These are phyloP conservation scores for Liolophura sinensis DNA, from an alignment of 1,140 invertebrate species.

Conservation along the genomic window DNA sequence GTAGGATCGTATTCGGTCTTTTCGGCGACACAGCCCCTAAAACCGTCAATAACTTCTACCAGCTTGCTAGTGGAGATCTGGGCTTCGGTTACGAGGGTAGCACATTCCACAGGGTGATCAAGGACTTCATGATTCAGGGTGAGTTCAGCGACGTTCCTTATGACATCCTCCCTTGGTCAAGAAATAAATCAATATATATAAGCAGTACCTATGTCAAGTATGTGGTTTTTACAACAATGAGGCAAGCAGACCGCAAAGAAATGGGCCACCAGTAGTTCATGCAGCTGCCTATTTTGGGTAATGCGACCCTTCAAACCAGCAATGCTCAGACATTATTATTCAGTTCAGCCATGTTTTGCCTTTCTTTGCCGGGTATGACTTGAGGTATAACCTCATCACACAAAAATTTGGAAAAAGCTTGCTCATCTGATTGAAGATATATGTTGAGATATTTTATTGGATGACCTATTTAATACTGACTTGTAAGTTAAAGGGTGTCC, in stretches of 20 bases:
- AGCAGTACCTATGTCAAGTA: background rate
- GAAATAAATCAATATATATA: background rate
- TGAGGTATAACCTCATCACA: too few relatives aligned
- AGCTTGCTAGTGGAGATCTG: constrained; percentile 26
- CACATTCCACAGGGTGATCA: constrained; percentile 54
- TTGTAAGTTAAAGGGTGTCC: too few relatives aligned
- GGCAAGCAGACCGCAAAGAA: background rate
- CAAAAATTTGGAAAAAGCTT: too few relatives aligned
- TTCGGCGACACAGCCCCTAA: constrained; percentile 50
- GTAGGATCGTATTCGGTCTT: constrained; percentile 49
- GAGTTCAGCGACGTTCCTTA: constrained; percentile 1
- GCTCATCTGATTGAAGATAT: too few relatives aligned
- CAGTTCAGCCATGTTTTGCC: too few relatives aligned
- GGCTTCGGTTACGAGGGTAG: constrained; percentile 49
- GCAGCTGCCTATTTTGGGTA: too few relatives aligned
- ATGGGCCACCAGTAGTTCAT: too few relatives aligned
- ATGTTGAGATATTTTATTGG: too few relatives aligned
- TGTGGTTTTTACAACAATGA: background rate
- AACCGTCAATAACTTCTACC: constrained; percentile 49
- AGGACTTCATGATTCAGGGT: constrained; percentile 58
- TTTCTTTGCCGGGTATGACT: too few relatives aligned
- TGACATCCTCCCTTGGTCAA: background rate
- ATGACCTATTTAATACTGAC: too few relatives aligned
- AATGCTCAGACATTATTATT: too few relatives aligned
- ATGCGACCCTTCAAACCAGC: too few relatives aligned